These are phyloP conservation scores for Gymnosoma rotundatum DNA, from an alignment of 2,888 invertebrate genomes.

Conservation along the genomic window DNA sequence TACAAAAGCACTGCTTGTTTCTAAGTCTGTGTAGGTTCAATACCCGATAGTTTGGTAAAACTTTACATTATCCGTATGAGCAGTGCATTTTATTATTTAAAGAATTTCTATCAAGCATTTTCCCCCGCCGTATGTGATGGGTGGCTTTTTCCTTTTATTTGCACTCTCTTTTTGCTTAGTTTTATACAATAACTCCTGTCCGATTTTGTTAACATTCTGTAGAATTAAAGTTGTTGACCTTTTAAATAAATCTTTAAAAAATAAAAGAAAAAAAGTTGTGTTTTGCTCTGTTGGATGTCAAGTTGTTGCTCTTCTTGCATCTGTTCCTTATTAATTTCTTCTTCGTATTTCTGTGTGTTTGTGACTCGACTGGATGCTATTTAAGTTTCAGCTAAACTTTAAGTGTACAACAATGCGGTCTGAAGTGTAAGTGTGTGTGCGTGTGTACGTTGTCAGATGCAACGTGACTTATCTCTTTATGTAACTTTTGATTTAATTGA, in stretches of 20 bases:
- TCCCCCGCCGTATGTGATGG: too few relatives aligned
- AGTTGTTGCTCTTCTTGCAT: constrained; percentile 30
- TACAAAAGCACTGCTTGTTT: too few relatives aligned
- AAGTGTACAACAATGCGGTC: neutral
- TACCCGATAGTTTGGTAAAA: too few relatives aligned
- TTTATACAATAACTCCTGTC: constrained; percentile 19
- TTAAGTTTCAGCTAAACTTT: constrained; percentile 23
- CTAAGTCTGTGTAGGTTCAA: too few relatives aligned
- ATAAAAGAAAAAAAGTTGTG: neutral
- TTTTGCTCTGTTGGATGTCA: constrained; percentile 19
- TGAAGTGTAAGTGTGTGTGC: neutral
- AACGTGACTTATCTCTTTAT: constrained; percentile 69
- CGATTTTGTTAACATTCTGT: constrained; percentile 42
- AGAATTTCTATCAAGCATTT: too few relatives aligned
- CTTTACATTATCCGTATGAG: too few relatives aligned
- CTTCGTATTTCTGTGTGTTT: constrained; percentile 9
- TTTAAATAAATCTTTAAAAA: constrained; percentile 44
- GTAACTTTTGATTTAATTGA: constrained; percentile 69
- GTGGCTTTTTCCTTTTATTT: too few relatives aligned
- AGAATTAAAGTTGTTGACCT: constrained; percentile 52
- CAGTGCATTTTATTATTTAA: too few relatives aligned
- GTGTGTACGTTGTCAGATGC: constrained; percentile 42
- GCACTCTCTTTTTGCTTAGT: too few relatives aligned
- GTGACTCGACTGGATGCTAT: constrained; percentile 31
- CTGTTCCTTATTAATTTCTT: neutral